Percentiles rank a stretch among this genome's conserved stretches.
Conservation (phyloP, 1,140 invertebrate genomes). For the Danaus plexippus region DNA sequence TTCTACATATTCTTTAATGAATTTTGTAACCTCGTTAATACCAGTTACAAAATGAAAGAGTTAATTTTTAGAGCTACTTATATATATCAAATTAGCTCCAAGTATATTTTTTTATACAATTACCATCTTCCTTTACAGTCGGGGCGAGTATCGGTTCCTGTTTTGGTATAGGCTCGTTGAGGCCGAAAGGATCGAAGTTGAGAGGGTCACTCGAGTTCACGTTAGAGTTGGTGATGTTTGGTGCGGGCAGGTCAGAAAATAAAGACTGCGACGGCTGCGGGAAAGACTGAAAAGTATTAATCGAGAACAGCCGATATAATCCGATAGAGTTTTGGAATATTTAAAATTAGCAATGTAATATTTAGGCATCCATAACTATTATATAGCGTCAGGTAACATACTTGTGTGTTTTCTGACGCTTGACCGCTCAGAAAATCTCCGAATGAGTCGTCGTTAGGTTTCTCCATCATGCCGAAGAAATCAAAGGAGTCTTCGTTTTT, state of each 20-base stretch:
- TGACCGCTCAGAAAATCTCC: slow-evolving; percentile 61
- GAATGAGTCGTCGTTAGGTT: slow-evolving; percentile 54
- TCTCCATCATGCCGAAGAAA: slow-evolving; percentile 67
- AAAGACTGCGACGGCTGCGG: slow-evolving; percentile 43
- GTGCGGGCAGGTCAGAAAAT: slow-evolving; percentile 50
- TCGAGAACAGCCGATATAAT: no score
- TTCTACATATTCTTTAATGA: no score
- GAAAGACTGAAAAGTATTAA: slow-evolving; percentile 32
- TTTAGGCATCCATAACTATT: no score
- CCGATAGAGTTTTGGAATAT: no score
- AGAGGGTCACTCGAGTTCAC: slow-evolving; percentile 39
- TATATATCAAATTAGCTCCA: no score
- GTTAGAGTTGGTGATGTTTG: slow-evolving; percentile 25
- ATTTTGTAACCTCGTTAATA: not conserved
- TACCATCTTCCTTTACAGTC: slow-evolving; percentile 46
- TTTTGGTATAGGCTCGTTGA: slow-evolving; percentile 55
- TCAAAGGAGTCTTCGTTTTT: slow-evolving; percentile 63
- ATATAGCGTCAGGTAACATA: slow-evolving; percentile 15
- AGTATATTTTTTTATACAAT: slow-evolving; percentile 1
- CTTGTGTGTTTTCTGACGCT: slow-evolving; percentile 35
- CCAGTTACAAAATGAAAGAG: not conserved
- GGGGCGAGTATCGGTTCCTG: slow-evolving; percentile 53
- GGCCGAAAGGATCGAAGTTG: slow-evolving; percentile 60
- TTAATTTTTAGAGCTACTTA: no score
- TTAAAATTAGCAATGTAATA: no score